Conservation (phyloP, 2,888 invertebrate genomes). For the Hypomecis atomaria region DNA sequence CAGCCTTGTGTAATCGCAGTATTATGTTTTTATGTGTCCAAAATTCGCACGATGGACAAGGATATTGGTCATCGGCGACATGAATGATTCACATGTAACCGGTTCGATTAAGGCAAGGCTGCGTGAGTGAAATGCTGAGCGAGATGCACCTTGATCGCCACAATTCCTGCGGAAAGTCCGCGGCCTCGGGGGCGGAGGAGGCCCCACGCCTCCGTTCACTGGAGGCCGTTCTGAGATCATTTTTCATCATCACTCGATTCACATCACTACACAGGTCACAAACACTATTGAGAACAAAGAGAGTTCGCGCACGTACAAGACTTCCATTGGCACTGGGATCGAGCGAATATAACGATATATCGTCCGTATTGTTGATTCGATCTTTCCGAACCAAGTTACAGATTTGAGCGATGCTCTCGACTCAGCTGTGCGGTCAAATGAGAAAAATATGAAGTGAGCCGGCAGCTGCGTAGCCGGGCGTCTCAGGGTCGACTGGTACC, state of each 20-base stretch:
- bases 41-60: conserved; percentile 28
- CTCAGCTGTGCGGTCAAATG: conserved; percentile 50
- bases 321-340: conserved; percentile 39
- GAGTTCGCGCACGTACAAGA: conserved; percentile 38
- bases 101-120: conserved; percentile 41
- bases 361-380: conserved; percentile 47
- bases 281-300: conserved; percentile 46
- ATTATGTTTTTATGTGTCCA: conserved; percentile 7
- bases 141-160: conserved; percentile 83
- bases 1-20: conserved; percentile 8
- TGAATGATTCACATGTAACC: conserved; percentile 38
- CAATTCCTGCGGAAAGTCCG: conserved; percentile 83
- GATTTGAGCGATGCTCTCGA: conserved; percentile 45
- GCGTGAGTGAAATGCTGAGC: conserved; percentile 42
- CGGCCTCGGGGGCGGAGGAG: conserved; percentile 72
- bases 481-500: conserved; percentile 79
- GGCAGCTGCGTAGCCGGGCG: conserved; percentile 66
- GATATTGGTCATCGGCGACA: conserved; percentile 37
- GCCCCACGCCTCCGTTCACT: conserved; percentile 73
- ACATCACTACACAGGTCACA: conserved; percentile 56
- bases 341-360: conserved; percentile 29
- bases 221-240: conserved; percentile 79
- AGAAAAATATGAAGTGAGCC: conserved; percentile 59
- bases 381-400: conserved; percentile 45
- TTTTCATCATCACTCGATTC: conserved; percentile 73